phyloP scores from a whole-genome alignment of 2,888 invertebrate species.

The Pollenia amentaria region DNA sequence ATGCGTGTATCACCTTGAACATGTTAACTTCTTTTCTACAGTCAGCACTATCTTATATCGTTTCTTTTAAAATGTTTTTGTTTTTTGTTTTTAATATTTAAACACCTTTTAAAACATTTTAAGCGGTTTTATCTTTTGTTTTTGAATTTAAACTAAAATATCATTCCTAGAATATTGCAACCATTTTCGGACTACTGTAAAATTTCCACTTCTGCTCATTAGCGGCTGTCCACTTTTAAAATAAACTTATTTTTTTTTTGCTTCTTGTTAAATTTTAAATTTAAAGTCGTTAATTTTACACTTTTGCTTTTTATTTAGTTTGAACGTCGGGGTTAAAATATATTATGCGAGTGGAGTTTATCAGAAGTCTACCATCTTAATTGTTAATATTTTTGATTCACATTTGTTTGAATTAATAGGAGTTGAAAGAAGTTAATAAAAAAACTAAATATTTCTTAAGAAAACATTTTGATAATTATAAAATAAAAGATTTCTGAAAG shows the following conservation, averaged over 20 bases:
- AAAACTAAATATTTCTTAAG: neutral
- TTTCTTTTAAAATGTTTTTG: too few relatives aligned
- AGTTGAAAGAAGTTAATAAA: constrained; percentile 24
- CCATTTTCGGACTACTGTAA: constrained; percentile 41
- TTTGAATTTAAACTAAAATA: too few relatives aligned
- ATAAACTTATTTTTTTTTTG: neutral
- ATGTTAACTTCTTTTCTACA: too few relatives aligned
- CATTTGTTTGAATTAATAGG: neutral
- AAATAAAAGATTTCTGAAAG: too few relatives aligned
- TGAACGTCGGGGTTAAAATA: constrained; percentile 19
- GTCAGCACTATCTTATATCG: too few relatives aligned
- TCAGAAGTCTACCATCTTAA: constrained; percentile 63
- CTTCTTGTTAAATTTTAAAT: constrained; percentile 2
- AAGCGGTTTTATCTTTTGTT: too few relatives aligned
- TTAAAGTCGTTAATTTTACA: constrained; percentile 58
- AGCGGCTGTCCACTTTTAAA: constrained; percentile 29
- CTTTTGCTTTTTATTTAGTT: constrained; percentile 58
- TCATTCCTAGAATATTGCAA: too few relatives aligned
- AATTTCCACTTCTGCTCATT: neutral
- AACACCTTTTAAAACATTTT: too few relatives aligned
- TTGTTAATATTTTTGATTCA: constrained; percentile 60
- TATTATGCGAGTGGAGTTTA: constrained; percentile 17
- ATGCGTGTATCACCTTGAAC: too few relatives aligned
- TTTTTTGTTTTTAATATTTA: too few relatives aligned
- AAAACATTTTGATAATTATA: too few relatives aligned